phyloP scores from a whole-genome alignment of 2,888 invertebrate genomes.

The Melipona beecheii region DNA sequence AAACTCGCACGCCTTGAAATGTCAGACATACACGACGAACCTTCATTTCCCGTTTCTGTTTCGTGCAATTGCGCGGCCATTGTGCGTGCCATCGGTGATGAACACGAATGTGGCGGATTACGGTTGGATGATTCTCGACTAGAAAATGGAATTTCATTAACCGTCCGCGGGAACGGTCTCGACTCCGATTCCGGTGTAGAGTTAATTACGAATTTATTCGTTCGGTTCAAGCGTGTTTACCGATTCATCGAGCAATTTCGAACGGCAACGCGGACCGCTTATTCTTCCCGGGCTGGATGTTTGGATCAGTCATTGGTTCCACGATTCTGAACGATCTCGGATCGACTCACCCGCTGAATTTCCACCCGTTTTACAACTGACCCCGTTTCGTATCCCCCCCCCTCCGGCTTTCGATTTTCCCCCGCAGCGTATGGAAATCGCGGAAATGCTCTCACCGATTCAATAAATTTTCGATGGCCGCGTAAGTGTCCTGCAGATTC shows the following conservation, averaged over 20 bases:
- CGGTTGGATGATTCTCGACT: constrained; percentile 38
- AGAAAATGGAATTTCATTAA: constrained; percentile 64
- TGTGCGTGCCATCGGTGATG: constrained; percentile 37
- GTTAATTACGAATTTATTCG: constrained; percentile 63
- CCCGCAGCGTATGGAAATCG: not conserved
- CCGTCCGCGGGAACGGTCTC: constrained; percentile 19
- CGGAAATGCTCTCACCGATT: constrained; percentile 74
- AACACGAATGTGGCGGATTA: constrained; percentile 35
- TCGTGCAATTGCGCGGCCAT: constrained; percentile 42
- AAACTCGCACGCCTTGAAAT: constrained; percentile 12
- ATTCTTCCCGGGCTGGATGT: constrained; percentile 42
- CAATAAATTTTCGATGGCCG: constrained; percentile 76
- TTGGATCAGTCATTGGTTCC: constrained; percentile 24
- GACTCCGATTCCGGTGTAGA: constrained; percentile 26
- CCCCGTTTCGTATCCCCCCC: not conserved
- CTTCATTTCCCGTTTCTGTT: constrained; percentile 18
- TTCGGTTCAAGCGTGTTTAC: constrained; percentile 53
- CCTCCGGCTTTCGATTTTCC: not conserved
- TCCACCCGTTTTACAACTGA: not conserved
- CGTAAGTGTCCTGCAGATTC: constrained; percentile 77
- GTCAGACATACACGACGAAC: not conserved
- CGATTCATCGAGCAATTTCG: constrained; percentile 52
- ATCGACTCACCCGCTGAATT: not conserved
- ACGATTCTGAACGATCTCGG: not conserved
- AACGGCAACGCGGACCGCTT: constrained; percentile 26